Conservation (phyloP, 1,140 invertebrate species). For the Cyclargus thomasi region DNA sequence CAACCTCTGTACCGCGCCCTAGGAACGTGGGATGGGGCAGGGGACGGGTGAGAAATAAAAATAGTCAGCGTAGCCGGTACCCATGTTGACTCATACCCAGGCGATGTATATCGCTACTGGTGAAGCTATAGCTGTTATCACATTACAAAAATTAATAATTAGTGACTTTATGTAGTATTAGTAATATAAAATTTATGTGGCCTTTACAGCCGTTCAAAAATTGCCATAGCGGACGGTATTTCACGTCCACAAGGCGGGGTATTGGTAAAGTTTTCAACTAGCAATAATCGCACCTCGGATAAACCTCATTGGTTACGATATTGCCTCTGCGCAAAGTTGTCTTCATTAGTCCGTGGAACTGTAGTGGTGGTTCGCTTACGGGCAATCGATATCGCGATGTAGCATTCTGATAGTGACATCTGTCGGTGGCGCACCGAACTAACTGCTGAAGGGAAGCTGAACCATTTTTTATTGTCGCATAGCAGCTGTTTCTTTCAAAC, state of each 20-base stretch:
- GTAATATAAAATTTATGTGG: too few relatives aligned
- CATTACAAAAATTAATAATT: too few relatives aligned
- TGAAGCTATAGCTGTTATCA: too few relatives aligned
- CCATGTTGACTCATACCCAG: too few relatives aligned
- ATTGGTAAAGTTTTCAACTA: conserved; percentile 92
- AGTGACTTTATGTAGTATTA: too few relatives aligned
- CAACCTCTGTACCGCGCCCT: too few relatives aligned
- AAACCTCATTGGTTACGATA: conserved; percentile 91
- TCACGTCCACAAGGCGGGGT: conserved; percentile 33
- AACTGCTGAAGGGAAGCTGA: neutral
- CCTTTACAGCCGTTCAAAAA: conserved; percentile 37
- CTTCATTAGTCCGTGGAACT: neutral
- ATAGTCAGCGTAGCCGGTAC: too few relatives aligned
- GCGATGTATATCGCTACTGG: too few relatives aligned
- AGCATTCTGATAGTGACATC: conserved; percentile 37
- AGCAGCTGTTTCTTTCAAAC: neutral
- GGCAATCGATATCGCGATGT: conserved; percentile 34
- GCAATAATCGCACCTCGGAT: conserved; percentile 92
- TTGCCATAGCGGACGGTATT: conserved; percentile 36
- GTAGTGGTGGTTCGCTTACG: conserved; percentile 12
- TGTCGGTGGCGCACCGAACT: conserved; percentile 18
- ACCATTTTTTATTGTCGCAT: neutral
- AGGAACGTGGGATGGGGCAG: too few relatives aligned
- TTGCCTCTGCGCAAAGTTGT: conserved; percentile 85
- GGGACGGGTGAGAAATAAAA: too few relatives aligned